A percentile compares a stretch with the other conserved stretches of the same genome.
Evolutionary conservation across 2,797 vertebrate species (phyloP).

Genomic region (Psittacula derbiana): DNA sequence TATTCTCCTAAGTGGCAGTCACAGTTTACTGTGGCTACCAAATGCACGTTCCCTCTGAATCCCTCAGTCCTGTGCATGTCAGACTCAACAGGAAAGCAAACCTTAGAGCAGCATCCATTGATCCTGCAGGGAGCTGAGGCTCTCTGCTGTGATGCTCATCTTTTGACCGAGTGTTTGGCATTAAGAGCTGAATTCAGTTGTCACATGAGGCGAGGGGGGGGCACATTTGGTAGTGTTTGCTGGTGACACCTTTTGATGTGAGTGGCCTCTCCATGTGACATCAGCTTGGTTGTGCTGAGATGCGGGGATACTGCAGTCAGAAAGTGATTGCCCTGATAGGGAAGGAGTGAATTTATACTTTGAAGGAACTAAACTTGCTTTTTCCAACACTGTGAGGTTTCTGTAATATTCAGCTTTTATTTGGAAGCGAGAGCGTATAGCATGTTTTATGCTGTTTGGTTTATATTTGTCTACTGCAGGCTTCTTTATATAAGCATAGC

Average conservation of each 20-base stretch:
- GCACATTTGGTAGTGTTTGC: background rate
- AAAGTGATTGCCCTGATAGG: conserved; percentile 42
- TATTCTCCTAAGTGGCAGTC: background rate
- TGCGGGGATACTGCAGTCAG: conserved; percentile 40
- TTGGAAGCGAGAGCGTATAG: conserved; percentile 77
- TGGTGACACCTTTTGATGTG: background rate
- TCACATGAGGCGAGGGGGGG: background rate
- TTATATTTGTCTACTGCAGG: conserved; percentile 69
- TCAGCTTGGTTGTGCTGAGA: conserved; percentile 9
- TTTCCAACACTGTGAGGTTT: conserved; percentile 76
- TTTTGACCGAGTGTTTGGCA: conserved; percentile 54
- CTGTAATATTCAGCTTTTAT: conserved; percentile 76
- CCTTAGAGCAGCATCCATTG: background rate
- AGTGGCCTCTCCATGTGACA: background rate
- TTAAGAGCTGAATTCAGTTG: conserved; percentile 5
- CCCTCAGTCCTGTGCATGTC: background rate
- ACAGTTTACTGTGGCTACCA: background rate
- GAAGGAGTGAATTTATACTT: conserved; percentile 54
- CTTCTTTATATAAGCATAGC: conserved; percentile 35
- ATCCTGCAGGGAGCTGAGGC: background rate
- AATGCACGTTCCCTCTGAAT: background rate
- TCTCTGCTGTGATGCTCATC: conserved; percentile 12
- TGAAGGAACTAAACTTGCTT: conserved; percentile 69
- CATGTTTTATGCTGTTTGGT: conserved; percentile 77
- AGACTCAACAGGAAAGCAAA: background rate